phyloP scores from a whole-genome alignment of 2,797 vertebrate species.

The Potorous gilbertii region DNA sequence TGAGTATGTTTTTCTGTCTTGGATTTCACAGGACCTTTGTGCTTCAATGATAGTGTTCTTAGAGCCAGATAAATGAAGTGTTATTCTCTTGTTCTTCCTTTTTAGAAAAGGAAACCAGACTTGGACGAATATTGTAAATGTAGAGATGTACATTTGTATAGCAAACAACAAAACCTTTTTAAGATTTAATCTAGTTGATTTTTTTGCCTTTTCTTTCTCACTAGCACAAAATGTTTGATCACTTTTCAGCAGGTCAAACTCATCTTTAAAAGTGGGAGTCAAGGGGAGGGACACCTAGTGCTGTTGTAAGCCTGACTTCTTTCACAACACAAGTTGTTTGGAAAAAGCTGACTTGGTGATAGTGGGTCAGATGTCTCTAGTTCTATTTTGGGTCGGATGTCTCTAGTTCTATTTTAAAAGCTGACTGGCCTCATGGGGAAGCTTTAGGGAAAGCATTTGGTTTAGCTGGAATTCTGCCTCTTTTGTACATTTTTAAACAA shows the following conservation, averaged over 20 bases:
- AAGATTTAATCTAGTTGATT: slow-evolving; percentile 68
- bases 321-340: slow-evolving; percentile 35
- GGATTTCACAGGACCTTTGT: slow-evolving; percentile 25
- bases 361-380: slow-evolving; percentile 9
- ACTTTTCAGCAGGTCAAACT: slow-evolving; percentile 69
- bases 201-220: slow-evolving; percentile 64
- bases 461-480: slow-evolving; percentile 53
- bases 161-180: slow-evolving; percentile 77
- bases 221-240: slow-evolving; percentile 65
- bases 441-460: background rate
- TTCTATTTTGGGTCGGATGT: slow-evolving; percentile 23
- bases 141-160: slow-evolving; percentile 83
- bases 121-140: slow-evolving; percentile 67
- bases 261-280: slow-evolving; percentile 55
- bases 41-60: slow-evolving; percentile 29
- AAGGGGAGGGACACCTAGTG: background rate
- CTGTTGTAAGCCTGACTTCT: slow-evolving; percentile 62
- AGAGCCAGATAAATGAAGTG: slow-evolving; percentile 22
- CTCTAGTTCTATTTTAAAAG: background rate
- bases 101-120: slow-evolving; percentile 17
- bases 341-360: background rate
- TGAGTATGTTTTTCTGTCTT: slow-evolving; percentile 10
- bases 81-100: slow-evolving; percentile 52
- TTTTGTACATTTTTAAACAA: slow-evolving; percentile 1
- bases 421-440: slow-evolving; percentile 38